phyloP scores from a whole-genome alignment of 2,113 vertebrate genomes.

The Anser brachyrhynchus region DNA sequence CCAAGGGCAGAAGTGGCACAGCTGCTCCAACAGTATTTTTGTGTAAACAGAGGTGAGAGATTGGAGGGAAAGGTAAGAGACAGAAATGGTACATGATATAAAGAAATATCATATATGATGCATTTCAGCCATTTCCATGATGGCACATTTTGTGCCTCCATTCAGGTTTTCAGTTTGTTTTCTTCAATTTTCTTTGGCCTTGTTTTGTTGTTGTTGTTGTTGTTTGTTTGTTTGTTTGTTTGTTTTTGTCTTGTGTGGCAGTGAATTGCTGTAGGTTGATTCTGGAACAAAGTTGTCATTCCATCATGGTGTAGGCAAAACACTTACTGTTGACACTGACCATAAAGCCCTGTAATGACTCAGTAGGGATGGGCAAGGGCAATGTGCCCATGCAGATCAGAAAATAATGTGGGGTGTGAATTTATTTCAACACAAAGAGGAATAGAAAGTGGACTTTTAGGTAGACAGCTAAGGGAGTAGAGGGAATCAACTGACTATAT shows the following conservation, averaged over 20 bases:
- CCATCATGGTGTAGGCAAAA: not conserved
- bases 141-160: not conserved
- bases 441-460: not conserved
- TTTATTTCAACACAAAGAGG: not conserved
- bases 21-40: not conserved
- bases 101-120: not conserved
- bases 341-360: no score
- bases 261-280: not conserved
- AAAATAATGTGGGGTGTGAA: not conserved
- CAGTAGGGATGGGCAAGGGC: not conserved
- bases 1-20: not conserved
- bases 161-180: accelerated
- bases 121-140: not conserved
- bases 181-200: not conserved
- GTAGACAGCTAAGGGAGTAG: not conserved
- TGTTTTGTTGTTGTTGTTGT: not conserved
- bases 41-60: not conserved
- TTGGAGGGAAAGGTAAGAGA: not conserved
- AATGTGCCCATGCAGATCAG: not conserved
- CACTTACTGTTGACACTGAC: not conserved
- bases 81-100: not conserved
- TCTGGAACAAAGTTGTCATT: not conserved
- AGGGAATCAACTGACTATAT: not conserved
- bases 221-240: not conserved
- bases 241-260: not conserved